Percentiles rank a stretch among this genome's conserved stretches.
Conservation (phyloP, 2,888 invertebrate species). For the Phlogophora meticulosa region DNA sequence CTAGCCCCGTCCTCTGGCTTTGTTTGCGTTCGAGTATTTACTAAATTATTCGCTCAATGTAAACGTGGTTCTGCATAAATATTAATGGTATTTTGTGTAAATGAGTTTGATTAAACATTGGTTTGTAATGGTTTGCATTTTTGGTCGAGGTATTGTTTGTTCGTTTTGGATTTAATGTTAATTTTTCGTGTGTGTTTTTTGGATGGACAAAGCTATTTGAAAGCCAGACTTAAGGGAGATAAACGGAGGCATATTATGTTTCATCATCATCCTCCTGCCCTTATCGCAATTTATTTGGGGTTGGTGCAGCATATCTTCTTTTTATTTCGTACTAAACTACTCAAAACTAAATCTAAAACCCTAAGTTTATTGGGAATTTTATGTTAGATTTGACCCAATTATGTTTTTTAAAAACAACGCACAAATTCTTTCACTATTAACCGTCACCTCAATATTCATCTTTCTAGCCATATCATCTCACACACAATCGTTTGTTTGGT, state of each 20-base stretch:
- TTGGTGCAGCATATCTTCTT: too few relatives aligned
- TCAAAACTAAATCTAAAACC: too few relatives aligned
- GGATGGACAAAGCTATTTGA: background rate
- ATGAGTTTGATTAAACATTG: conserved; percentile 58
- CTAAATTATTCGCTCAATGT: conserved; percentile 46
- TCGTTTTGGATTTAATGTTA: conserved; percentile 17
- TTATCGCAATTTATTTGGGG: too few relatives aligned
- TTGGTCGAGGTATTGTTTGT: conserved; percentile 30
- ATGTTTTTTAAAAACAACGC: too few relatives aligned
- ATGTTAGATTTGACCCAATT: too few relatives aligned
- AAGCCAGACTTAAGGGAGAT: background rate
- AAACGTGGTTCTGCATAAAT: conserved; percentile 52
- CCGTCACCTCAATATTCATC: too few relatives aligned
- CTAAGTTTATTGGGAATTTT: too few relatives aligned
- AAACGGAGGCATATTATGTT: background rate
- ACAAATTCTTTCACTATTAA: too few relatives aligned
- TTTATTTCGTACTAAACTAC: too few relatives aligned
- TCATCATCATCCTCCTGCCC: too few relatives aligned
- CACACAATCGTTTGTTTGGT: too few relatives aligned
- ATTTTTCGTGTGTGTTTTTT: conserved; percentile 7
- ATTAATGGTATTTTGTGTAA: conserved; percentile 52
- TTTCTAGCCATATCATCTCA: too few relatives aligned
- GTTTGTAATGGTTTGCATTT: conserved; percentile 50
- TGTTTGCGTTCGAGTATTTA: conserved; percentile 45
- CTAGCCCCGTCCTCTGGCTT: conserved; percentile 25